A percentile compares a stretch with the other conserved stretches of the same genome.
Evolutionary conservation across 92 coral and sea anemone species (phyloP).

Genomic region (Epizoanthus rinbou): DNA sequence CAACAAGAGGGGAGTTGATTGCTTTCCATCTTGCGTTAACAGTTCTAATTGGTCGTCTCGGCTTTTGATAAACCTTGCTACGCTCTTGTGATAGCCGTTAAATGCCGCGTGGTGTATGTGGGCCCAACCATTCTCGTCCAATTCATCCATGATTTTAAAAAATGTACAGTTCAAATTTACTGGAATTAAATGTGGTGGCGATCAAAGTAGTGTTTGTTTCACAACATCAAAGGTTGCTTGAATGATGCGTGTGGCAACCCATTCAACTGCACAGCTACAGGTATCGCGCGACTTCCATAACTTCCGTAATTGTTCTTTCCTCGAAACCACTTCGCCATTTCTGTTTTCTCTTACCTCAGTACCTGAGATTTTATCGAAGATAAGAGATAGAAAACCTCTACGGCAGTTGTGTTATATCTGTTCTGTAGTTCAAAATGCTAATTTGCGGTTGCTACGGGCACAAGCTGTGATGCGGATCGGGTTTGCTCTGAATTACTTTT

Average conservation of each 20-base stretch:
- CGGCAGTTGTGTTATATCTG: too few species aligned
- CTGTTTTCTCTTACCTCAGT: neutral
- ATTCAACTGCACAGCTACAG: neutral
- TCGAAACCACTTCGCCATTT: neutral
- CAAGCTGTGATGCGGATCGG: neutral
- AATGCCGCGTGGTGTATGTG: conserved; percentile 97
- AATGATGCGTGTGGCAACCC: neutral
- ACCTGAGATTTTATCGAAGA: neutral
- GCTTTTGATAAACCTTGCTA: conserved; percentile 80
- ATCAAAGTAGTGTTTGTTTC: conserved; percentile 14
- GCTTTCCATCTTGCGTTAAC: conserved; percentile 86
- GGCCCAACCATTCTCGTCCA: conserved; percentile 98
- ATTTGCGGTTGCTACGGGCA: conserved; percentile 17
- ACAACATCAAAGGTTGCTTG: conserved; percentile 9
- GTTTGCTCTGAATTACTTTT: neutral
- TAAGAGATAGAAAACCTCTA: neutral
- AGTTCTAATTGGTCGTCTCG: conserved; percentile 92
- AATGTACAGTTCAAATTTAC: neutral
- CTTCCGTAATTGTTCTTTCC: neutral
- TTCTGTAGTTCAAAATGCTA: neutral
- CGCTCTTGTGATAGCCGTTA: conserved; percentile 96
- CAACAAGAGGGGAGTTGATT: conserved; percentile 79
- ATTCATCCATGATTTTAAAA: conserved; percentile 81
- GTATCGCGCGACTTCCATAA: neutral
- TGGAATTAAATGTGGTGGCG: neutral